phyloP scores from a whole-genome alignment of 64 coral and sea anemone genomes.

The Catalaphyllia jardinei region DNA sequence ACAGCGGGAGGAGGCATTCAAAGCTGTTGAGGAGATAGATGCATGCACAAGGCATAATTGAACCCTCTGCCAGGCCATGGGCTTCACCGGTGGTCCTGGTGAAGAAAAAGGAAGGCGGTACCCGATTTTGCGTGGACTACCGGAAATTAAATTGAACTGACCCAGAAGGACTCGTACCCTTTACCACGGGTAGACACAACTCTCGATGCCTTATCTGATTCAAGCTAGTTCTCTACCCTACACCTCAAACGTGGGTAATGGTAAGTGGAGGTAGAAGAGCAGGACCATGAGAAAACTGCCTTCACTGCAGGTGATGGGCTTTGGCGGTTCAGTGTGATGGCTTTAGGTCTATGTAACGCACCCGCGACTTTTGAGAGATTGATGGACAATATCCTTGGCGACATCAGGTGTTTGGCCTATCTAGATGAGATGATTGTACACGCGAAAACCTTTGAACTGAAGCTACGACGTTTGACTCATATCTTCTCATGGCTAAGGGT shows the following conservation, averaged over 20 bases:
- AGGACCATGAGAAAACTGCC: constrained; percentile 36
- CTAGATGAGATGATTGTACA: constrained; percentile 37
- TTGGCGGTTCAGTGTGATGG: constrained; percentile 26
- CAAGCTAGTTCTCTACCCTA: constrained; percentile 25
- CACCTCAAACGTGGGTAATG: constrained; percentile 38
- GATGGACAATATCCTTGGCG: constrained; percentile 5
- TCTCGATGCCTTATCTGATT: constrained; percentile 31
- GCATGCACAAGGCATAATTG: constrained; percentile 51
- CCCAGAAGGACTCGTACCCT: constrained; percentile 34
- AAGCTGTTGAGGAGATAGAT: constrained; percentile 63
- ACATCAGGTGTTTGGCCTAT: constrained; percentile 26
- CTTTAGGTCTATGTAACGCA: constrained; percentile 56
- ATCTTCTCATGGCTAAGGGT: constrained; percentile 6
- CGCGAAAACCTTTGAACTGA: constrained; percentile 3
- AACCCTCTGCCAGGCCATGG: constrained; percentile 61
- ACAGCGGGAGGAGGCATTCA: constrained; percentile 29
- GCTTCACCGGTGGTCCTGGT: constrained; percentile 40
- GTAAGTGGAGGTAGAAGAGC: constrained; percentile 42
- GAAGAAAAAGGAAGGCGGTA: constrained; percentile 70
- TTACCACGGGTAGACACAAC: not conserved
- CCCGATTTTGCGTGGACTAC: constrained; percentile 70
- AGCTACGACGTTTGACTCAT: not conserved
- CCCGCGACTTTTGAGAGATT: constrained; percentile 30
- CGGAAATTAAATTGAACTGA: constrained; percentile 57
- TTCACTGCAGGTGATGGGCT: constrained; percentile 21